These are phyloP conservation scores for Helostoma temminkii DNA, from an alignment of 2,797 vertebrate genomes.

Conservation along the genomic window DNA sequence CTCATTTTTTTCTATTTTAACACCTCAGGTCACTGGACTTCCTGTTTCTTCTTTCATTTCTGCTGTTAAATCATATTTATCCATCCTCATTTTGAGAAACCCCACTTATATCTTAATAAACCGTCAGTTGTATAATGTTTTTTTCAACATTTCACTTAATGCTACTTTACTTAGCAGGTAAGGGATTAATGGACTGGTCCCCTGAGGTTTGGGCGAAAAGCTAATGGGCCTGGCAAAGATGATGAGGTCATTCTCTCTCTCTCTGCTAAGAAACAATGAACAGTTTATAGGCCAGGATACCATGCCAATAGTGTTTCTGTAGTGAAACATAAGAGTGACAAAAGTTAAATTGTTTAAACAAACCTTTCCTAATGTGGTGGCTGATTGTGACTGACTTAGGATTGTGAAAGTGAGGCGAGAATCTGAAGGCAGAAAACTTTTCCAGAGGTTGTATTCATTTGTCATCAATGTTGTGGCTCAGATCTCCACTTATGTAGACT, in stretches of 20 bases:
- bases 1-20: neutral
- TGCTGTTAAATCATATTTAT: neutral
- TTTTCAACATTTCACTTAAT: conserved; percentile 66
- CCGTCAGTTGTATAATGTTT: conserved; percentile 34
- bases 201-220: conserved; percentile 69
- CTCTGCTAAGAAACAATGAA: conserved; percentile 62
- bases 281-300: conserved; percentile 66
- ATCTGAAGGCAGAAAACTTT: neutral
- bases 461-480: conserved; percentile 19
- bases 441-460: conserved; percentile 27
- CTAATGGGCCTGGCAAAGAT: conserved; percentile 80
- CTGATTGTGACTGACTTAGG: neutral
- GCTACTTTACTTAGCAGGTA: conserved; percentile 69
- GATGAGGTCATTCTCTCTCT: conserved; percentile 81
- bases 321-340: neutral
- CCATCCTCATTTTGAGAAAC: neutral
- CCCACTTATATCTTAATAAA: conserved; percentile 28
- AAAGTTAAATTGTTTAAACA: conserved; percentile 2
- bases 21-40: neutral
- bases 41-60: neutral
- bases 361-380: neutral
- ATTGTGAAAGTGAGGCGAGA: neutral
- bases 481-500: conserved; percentile 17
- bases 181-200: conserved; percentile 76
- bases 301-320: conserved; percentile 6